Percentiles rank a stretch among this genome's conserved stretches.
Conservation (phyloP, 2,797 vertebrate species). For the Labroides dimidiatus region DNA sequence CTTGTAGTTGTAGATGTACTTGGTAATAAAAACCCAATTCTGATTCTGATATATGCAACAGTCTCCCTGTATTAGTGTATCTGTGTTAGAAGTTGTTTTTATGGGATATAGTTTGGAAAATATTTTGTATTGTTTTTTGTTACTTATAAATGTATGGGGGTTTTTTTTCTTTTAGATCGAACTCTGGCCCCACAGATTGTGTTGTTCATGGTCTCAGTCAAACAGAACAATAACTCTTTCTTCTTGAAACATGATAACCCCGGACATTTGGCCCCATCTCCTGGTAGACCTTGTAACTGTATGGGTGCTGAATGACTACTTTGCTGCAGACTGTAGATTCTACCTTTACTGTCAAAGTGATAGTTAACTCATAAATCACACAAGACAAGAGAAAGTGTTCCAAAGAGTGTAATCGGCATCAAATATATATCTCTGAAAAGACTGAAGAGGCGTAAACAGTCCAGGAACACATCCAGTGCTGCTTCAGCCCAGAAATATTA, state of each 20-base stretch:
- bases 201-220: too few relatives aligned
- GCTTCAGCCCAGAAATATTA: constrained; percentile 3
- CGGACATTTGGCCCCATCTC: constrained; percentile 43
- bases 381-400: constrained; percentile 8
- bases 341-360: too few relatives aligned
- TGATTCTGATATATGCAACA: too few relatives aligned
- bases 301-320: rapidly evolving
- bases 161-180: too few relatives aligned
- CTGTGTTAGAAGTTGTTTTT: too few relatives aligned
- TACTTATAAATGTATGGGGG: too few relatives aligned
- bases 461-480: constrained; percentile 27
- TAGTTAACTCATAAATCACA: constrained; percentile 7
- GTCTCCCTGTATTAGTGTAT: too few relatives aligned
- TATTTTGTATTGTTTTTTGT: too few relatives aligned
- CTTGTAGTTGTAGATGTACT: too few relatives aligned
- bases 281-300: constrained; percentile 25
- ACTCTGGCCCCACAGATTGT: too few relatives aligned
- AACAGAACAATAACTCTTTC: background rate
- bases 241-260: background rate
- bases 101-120: too few relatives aligned
- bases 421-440: constrained; percentile 16
- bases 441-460: constrained; percentile 6
- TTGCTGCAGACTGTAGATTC: background rate
- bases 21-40: too few relatives aligned
- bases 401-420: constrained; percentile 22